A percentile compares a stretch with the other conserved stretches of the same genome.
Conservation (phyloP, 2,113 vertebrate genomes). For the Crotalus tigris region DNA sequence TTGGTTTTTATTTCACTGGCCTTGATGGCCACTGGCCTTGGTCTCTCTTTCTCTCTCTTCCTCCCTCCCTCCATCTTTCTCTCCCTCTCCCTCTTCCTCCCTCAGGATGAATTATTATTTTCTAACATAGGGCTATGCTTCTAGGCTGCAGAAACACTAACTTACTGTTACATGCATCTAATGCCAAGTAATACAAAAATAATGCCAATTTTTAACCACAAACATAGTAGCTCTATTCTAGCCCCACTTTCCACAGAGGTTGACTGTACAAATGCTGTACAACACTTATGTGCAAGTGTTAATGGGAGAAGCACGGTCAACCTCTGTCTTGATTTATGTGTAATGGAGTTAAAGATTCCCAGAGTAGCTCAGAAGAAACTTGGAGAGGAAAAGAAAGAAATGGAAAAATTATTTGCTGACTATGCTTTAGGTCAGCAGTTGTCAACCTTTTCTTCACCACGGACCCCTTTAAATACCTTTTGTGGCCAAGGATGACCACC, state of each 20-base stretch:
- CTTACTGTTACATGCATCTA: not conserved
- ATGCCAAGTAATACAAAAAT: not conserved
- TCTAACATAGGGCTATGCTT: not conserved
- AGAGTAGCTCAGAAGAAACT: not conserved
- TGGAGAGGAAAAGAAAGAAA: not conserved
- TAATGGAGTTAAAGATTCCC: not conserved
- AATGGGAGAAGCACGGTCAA: not conserved
- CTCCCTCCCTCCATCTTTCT: not conserved
- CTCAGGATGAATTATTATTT: not conserved
- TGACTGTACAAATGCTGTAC: not conserved
- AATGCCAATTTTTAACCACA: not conserved
- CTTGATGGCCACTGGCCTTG: not conserved
- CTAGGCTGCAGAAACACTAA: not conserved
- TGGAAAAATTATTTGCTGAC: conserved; percentile 23
- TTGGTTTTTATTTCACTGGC: not conserved
- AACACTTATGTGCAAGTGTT: not conserved
- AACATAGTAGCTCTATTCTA: not conserved
- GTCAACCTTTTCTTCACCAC: not conserved
- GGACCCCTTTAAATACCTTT: not conserved
- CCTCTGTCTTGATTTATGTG: conserved; percentile 5
- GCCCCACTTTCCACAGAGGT: not conserved
- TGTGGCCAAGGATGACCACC: not conserved
- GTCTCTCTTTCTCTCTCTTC: not conserved
- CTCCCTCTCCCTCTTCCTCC: not conserved
- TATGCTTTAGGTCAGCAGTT: conserved; percentile 34